A percentile compares a stretch with the other conserved stretches of the same genome.
Evolutionary conservation across 2,797 vertebrate genomes (phyloP).

Genomic region (Chromobotia macracanthus): DNA sequence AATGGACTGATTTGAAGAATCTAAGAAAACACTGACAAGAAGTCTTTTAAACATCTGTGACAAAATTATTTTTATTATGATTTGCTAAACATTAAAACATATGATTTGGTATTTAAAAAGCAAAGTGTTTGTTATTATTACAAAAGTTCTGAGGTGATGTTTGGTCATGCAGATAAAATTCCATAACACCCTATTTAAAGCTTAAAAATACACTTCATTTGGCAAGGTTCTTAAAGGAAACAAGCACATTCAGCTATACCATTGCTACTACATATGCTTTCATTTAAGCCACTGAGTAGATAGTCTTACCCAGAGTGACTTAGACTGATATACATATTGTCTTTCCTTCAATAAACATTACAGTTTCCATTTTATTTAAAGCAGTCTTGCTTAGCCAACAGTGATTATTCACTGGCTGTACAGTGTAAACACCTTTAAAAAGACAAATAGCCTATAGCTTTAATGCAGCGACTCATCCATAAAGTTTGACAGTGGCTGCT

Average conservation of each 20-base stretch:
- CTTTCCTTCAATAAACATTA: conserved; percentile 9
- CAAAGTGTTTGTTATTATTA: too few relatives aligned
- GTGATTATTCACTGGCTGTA: neutral
- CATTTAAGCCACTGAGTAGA: neutral
- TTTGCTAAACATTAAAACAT: too few relatives aligned
- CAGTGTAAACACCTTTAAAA: conserved; percentile 5
- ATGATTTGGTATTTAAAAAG: too few relatives aligned
- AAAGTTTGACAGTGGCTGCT: conserved; percentile 14
- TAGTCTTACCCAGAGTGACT: neutral
- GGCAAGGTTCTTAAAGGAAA: neutral
- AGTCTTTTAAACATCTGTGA: too few relatives aligned
- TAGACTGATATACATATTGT: neutral
- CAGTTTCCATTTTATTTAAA: neutral
- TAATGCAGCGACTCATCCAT: conserved; percentile 28
- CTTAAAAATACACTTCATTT: too few relatives aligned
- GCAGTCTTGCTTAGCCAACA: conserved; percentile 2
- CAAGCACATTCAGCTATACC: neutral
- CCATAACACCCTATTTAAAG: too few relatives aligned
- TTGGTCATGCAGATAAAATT: too few relatives aligned
- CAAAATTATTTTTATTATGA: too few relatives aligned
- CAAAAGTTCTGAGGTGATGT: too few relatives aligned
- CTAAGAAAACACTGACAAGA: too few relatives aligned
- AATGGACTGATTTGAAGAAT: too few relatives aligned
- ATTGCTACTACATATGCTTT: neutral
- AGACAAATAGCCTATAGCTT: conserved; percentile 19